Conservation (phyloP, 1,140 invertebrate genomes). For the Aphelenchoides avenae region DNA sequence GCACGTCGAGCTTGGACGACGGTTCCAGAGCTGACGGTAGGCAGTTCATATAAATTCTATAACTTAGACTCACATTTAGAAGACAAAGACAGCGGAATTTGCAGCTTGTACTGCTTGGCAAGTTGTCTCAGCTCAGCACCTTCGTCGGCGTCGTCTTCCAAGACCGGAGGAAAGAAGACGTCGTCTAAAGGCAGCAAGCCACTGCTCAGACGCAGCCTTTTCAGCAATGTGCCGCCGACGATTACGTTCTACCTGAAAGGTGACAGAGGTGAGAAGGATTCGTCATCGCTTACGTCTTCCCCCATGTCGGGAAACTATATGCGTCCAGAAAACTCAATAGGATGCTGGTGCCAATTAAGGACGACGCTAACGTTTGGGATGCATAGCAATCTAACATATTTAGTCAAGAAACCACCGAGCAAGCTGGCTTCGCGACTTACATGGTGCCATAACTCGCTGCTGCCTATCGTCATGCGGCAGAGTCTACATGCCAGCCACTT, state of each 20-base stretch:
- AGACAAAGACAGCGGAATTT: conserved; percentile 27
- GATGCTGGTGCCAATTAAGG: too few species aligned
- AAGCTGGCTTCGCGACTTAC: conserved; percentile 45
- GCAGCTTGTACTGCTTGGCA: conserved; percentile 26
- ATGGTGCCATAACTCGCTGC: conserved; percentile 56
- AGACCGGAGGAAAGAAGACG: conserved; percentile 8
- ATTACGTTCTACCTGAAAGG: conserved; percentile 76
- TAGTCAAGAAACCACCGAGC: conserved; percentile 48
- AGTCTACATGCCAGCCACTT: conserved; percentile 42
- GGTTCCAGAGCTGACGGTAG: background rate
- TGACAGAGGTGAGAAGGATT: conserved; percentile 63
- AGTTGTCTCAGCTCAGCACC: conserved; percentile 18
- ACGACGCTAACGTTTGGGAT: too few species aligned
- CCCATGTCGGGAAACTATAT: too few species aligned
- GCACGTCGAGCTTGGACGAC: conserved; percentile 1
- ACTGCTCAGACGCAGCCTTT: conserved; percentile 65
- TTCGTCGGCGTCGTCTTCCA: background rate
- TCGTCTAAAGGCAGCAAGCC: conserved; percentile 43
- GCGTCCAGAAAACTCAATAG: too few species aligned
- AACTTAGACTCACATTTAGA: conserved; percentile 13
- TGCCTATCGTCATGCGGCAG: conserved; percentile 51
- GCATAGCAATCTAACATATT: too few species aligned
- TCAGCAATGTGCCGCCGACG: conserved; percentile 81
- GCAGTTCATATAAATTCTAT: background rate
- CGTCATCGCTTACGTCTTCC: conserved; percentile 10